Percentiles rank a stretch among this genome's conserved stretches.
Evolutionary conservation across 1,140 invertebrate species (phyloP).

Genomic region (Pinna nobilis): DNA sequence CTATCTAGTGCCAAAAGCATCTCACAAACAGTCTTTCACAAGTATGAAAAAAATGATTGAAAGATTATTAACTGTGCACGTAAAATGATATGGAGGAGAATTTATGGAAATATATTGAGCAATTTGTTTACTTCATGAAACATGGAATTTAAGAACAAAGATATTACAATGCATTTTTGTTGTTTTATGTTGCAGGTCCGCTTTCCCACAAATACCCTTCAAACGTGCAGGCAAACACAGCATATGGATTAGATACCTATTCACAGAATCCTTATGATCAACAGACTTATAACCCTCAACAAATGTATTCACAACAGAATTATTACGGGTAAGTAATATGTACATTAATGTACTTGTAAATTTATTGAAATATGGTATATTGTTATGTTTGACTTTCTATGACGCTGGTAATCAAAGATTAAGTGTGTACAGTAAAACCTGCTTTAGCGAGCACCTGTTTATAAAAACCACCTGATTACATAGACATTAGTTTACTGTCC

Average conservation of each 20-base stretch:
- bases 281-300: neutral
- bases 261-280: slow-evolving; percentile 8
- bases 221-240: slow-evolving; percentile 32
- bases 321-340: neutral
- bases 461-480: neutral
- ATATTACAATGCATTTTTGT: neutral
- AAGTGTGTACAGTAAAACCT: neutral
- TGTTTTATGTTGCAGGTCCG: slow-evolving; percentile 43
- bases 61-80: too few species aligned
- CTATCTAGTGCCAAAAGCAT: too few species aligned
- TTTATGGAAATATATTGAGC: too few species aligned
- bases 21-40: too few species aligned
- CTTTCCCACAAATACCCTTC: slow-evolving; percentile 61
- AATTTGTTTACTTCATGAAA: too few species aligned
- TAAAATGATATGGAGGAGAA: too few species aligned
- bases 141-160: neutral
- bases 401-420: neutral
- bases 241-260: slow-evolving; percentile 40
- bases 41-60: too few species aligned
- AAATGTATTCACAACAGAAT: neutral
- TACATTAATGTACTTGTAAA: neutral
- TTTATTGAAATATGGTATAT: too few species aligned
- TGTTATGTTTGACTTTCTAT: neutral
- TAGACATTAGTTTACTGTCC: neutral
- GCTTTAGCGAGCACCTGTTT: neutral